Evolutionary conservation across 2,113 vertebrate genomes (phyloP), one percentile per base, ranked within the genome.

Genomic region (Epinephelus moara): DNA sequence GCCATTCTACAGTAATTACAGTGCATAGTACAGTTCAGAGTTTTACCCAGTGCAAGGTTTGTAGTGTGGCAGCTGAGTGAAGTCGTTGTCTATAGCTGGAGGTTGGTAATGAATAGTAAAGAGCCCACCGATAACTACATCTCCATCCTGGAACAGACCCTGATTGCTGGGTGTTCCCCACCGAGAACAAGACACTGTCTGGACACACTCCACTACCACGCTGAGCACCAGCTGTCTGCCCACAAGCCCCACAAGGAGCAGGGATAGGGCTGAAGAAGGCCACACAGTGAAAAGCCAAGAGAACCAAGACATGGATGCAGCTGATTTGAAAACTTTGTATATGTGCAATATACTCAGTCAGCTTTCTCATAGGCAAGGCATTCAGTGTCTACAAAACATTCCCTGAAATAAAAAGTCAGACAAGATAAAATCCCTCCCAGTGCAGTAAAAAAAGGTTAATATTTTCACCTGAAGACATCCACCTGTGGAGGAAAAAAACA

Each of bases 81-180:
- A 95, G 63, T 83, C 73, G 4, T 90, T 4, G 18, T 90, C 87
- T 33, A 68, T 61, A 23, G 30, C 47, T 21, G 89, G 71, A 64
- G 89, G 85, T 7, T 74, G 40, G 63, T 88, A 87, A 74, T 87
- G 87, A n/a, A 96, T 15, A 47, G 30, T 93, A 69, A 95, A 94
- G 25, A 95, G 93, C 7, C 91, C 93, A 14, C 94, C 94, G 2
- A 96, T 89, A 25, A 95, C 40, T 27, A 95, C 55, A 63, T 95
- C 94, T 23, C 94, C 95, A 74, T 94, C 90, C 85, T 93, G 88
- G 72, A 86, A 95, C 72, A 95, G 84, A 70, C 93, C 88, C 19
- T 49, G 75, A 45, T 50, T 13, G 3, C 77, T 70, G 0, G 83
- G 37, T 6, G 62, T 23, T 2, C 79, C 78, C 89, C 87, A 91